Conservation (phyloP, 2,888 invertebrate genomes). For the Lasiommata megera region DNA sequence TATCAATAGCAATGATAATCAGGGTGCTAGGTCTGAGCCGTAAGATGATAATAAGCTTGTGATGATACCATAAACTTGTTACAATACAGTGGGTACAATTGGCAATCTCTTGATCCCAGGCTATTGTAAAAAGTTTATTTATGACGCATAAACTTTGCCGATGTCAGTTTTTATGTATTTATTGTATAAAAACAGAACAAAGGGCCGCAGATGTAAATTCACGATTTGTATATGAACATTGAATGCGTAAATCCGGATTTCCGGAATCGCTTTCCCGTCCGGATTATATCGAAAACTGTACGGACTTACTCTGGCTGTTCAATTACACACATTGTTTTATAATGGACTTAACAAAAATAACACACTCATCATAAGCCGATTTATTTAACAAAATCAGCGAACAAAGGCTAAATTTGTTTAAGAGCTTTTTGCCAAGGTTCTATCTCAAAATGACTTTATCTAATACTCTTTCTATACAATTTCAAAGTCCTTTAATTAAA, state of each 20-base stretch:
- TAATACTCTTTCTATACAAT: too few relatives aligned
- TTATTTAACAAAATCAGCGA: neutral
- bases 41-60: too few relatives aligned
- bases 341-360: neutral
- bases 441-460: too few relatives aligned
- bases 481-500: too few relatives aligned
- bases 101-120: too few relatives aligned
- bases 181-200: slow-evolving; percentile 5
- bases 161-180: neutral
- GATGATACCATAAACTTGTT: too few relatives aligned
- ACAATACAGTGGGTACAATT: too few relatives aligned
- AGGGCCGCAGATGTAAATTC: slow-evolving; percentile 5
- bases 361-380: neutral
- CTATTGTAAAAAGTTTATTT: too few relatives aligned
- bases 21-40: too few relatives aligned
- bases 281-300: neutral
- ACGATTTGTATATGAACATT: neutral
- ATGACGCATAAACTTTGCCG: neutral
- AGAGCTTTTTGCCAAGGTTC: too few relatives aligned
- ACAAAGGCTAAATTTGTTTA: neutral
- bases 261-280: slow-evolving; percentile 2
- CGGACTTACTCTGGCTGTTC: neutral
- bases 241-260: slow-evolving; percentile 10
- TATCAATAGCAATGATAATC: too few relatives aligned
- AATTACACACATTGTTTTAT: neutral